Base-by-base conservation (phyloP, 1,140 invertebrate species). In the Hormaphis cornu region DNA sequence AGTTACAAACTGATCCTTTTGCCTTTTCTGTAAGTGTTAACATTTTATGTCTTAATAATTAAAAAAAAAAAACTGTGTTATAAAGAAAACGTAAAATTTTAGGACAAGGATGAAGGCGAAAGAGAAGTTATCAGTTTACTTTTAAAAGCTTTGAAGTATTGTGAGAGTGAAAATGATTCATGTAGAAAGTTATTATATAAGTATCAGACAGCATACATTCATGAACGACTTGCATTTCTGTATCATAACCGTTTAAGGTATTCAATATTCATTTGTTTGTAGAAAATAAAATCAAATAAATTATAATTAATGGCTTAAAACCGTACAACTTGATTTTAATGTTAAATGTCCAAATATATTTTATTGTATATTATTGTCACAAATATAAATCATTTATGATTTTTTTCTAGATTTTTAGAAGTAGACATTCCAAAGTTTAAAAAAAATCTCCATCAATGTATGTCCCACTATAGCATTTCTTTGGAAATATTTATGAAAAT, bases 181-280 rank as follows among this genome's bases (percentile, higher is more conserved):
- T 81, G 85, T 0, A 79, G 86, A 14, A 88, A 87, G 76, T 86
- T 87, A 18, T 78, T 91, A 33, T 92, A 91, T 77, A 88, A 89
- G 76, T 92, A 89, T 77, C 80, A 90, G 10, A 87, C 87, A 1
- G 91, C 87, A 7, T 83, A 83, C 54, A 87, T 93, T 73, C 86
- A 93, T 73, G 87, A 90, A 74, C 79, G 89, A 71, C 80, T 90
- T 8, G 89, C 82, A 33, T 89, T 88, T 3, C 80, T 93, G 4
- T 89, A 91, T 76, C 89, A 93, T 73, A 83, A 85, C 16, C 83
- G 86, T 58, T 86, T 85, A 71, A 83, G 87, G 79, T 83, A 78
- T 2, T 14, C 4, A n/a, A 3, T 30, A n/a, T 3, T 18, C n/a
- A 33, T 53, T n/a, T n/a, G n/a, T n/a, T n/a, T 37, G 2, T 22